A percentile compares a stretch with the other conserved stretches of the same genome.
Evolutionary conservation across 2,797 vertebrate species (phyloP).

Genomic region (Lemur catta): DNA sequence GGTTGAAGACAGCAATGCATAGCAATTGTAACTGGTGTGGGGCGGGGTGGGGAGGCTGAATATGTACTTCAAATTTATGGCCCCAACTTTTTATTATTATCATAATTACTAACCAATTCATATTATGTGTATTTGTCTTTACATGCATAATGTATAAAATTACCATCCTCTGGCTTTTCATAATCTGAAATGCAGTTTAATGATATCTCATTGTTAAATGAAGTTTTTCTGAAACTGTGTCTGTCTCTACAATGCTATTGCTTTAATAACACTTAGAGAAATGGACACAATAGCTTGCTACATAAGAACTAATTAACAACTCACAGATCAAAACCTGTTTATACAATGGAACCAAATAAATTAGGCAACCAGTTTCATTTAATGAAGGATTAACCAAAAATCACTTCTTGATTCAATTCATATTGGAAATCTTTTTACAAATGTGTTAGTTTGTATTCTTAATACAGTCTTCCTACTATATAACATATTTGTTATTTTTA

Average conservation of each 20-base stretch:
- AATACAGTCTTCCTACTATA: not conserved
- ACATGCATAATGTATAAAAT: conserved; percentile 55
- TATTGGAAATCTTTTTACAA: not conserved
- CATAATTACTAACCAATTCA: not conserved
- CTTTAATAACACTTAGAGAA: conserved; percentile 20
- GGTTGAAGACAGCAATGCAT: not conserved
- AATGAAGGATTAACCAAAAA: not conserved
- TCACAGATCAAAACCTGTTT: not conserved
- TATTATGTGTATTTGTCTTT: conserved; percentile 15
- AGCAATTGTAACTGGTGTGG: not conserved
- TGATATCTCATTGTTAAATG: conserved; percentile 13
- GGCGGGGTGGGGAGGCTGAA: not conserved
- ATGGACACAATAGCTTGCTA: not conserved
- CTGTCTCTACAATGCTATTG: not conserved
- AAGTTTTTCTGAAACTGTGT: conserved; percentile 32
- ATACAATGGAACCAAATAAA: not conserved
- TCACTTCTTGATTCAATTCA: not conserved
- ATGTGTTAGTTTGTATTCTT: not conserved
- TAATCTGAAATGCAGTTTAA: conserved; percentile 32
- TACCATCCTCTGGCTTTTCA: conserved; percentile 22
- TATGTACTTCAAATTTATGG: conserved; percentile 46
- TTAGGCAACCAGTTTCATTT: not conserved
- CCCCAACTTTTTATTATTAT: not conserved
- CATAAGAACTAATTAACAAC: not conserved
- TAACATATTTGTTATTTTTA: not conserved